Percentiles rank a stretch among this genome's conserved stretches.
These are phyloP conservation scores for Mormyrus proboscirostris DNA, from an alignment of 2,797 vertebrate genomes.

Conservation along the genomic window DNA sequence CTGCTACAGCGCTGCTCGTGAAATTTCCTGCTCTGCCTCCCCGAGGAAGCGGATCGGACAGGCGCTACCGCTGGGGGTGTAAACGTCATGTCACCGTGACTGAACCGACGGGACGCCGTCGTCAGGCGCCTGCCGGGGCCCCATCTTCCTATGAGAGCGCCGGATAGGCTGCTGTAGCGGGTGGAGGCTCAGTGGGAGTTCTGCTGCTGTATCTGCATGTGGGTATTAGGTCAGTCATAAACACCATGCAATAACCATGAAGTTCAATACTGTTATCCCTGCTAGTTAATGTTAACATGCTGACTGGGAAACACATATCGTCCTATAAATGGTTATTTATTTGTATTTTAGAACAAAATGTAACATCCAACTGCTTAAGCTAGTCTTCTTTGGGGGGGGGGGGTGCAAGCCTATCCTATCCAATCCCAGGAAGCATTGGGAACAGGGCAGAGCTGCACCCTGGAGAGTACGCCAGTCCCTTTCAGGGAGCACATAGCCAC, in stretches of 20 bases:
- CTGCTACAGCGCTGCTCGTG: neutral
- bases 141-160: neutral
- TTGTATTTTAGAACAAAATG: neutral
- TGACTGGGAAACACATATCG: neutral
- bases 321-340: neutral
- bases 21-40: neutral
- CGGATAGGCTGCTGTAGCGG: neutral
- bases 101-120: neutral
- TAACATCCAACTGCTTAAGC: neutral
- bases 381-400: neutral
- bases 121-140: neutral
- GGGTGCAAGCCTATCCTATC: neutral
- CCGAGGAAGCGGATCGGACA: conserved; percentile 19
- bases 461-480: neutral
- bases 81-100: conserved; percentile 11
- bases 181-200: neutral
- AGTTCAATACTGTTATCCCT: neutral
- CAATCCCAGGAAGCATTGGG: neutral
- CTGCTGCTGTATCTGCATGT: neutral
- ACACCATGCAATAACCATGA: neutral
- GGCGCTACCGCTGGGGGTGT: conserved; percentile 29
- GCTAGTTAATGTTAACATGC: neutral
- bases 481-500: neutral
- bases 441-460: neutral
- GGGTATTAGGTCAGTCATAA: neutral